These are phyloP conservation scores for Molothrus ater DNA, from an alignment of 2,797 vertebrate genomes.

Conservation along the genomic window DNA sequence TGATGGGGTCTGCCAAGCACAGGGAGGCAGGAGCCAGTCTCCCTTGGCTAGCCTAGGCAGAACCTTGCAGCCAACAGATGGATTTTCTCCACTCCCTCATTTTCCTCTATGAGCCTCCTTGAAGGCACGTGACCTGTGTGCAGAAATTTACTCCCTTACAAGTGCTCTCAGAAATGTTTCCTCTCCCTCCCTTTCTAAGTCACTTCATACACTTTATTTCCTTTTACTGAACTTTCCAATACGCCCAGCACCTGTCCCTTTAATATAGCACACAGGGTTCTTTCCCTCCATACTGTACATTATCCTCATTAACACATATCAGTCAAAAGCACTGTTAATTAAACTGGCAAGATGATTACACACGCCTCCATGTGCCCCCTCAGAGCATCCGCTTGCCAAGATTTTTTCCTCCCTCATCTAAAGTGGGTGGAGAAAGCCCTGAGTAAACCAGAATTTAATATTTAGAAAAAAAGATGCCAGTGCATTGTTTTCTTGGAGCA, in stretches of 20 bases:
- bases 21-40: not conserved
- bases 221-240: slow-evolving; percentile 63
- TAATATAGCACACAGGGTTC: slow-evolving; percentile 65
- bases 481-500: slow-evolving; percentile 49
- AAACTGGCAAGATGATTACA: slow-evolving; percentile 64
- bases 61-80: not conserved
- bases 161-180: not conserved
- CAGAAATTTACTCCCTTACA: not conserved
- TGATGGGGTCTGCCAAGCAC: not conserved
- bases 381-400: slow-evolving; percentile 48
- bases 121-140: not conserved
- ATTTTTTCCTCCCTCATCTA: slow-evolving; percentile 59
- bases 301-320: slow-evolving; percentile 73
- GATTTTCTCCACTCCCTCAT: not conserved
- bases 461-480: not conserved
- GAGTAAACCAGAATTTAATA: slow-evolving; percentile 59
- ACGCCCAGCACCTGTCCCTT: slow-evolving; percentile 70
- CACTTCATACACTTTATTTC: not conserved
- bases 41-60: not conserved
- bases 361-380: slow-evolving; percentile 60
- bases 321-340: slow-evolving; percentile 68
- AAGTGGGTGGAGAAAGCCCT: slow-evolving; percentile 62
- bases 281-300: slow-evolving; percentile 68
- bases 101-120: not conserved
- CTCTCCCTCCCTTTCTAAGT: not conserved